Base-by-base conservation (phyloP, 2,888 invertebrate genomes). In the Phorcus lineatus region DNA sequence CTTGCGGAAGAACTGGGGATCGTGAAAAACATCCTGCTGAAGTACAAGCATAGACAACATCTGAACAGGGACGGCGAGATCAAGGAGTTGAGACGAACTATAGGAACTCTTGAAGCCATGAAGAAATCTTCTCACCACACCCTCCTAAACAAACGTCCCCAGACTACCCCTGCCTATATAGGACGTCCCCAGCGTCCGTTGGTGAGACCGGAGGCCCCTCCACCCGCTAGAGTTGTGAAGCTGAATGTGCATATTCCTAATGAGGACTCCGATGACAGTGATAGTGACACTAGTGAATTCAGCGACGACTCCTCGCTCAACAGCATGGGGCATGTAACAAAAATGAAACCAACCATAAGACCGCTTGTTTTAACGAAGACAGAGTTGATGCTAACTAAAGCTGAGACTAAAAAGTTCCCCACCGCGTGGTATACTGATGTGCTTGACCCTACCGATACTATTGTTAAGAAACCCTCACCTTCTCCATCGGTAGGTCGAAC, bases 381-480 rank as follows among this genome's bases (percentile, higher is more conserved):
- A 76, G 47, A 80, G 76, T 70, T 84, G 82, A 31, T 81, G 74
- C 55, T 36, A 74, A 19, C 79, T 74, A 40, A 76, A 47, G 40
- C 19, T 40, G 47, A 19, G 16, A 74, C 53, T 40, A 57, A 67
- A 16, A 80, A 82, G 57, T 81, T 67, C 47, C 88, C 88, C 0
- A 80, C 81, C 17, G 85, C 86, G 77, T 88, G 86, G 86, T 88
- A 86, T 62, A 81, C 84, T 0, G 80, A 81, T 13, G 86, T 85
- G 66, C 79, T 88, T 11, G 86, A 83, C 0, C 84, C 88, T 7
- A 85, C 86, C 0, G 88, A 88, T 80, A 84, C 85, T 3, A 84
- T 84, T 2, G 78, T 88, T 16, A 80, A 85, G 67, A 84, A 84
- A 80, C 24, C 0, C 16, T 28, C 62, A 24, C 17, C 24, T 4